Conservation (phyloP, 2,113 vertebrate species). For the Cynocephalus volans region DNA sequence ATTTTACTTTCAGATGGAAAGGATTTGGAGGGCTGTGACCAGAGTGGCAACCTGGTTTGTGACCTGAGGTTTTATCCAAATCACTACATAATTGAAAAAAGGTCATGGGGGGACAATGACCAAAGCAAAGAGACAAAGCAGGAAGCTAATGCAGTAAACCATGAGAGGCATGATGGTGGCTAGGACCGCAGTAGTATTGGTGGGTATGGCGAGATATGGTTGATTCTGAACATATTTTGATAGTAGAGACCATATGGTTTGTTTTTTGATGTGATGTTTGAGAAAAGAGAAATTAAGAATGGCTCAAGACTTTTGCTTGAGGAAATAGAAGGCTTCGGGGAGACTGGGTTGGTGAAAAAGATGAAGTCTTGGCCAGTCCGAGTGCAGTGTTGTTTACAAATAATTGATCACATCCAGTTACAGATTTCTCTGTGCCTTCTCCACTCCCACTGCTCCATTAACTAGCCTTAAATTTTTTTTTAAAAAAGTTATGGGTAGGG, state of each 20-base stretch:
- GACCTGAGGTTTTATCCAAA: conserved; percentile 24
- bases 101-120: neutral
- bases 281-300: neutral
- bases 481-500: too few relatives aligned
- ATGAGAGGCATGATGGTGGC: too few relatives aligned
- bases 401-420: too few relatives aligned
- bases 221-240: neutral
- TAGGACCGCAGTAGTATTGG: too few relatives aligned
- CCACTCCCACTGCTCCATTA: too few relatives aligned
- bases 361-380: neutral
- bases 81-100: neutral
- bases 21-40: neutral
- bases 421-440: too few relatives aligned
- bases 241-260: neutral
- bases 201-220: neutral
- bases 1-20: neutral
- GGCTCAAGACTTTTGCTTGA: neutral
- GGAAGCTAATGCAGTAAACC: neutral
- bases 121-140: neutral
- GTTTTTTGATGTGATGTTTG: neutral
- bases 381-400: too few relatives aligned
- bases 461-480: too few relatives aligned
- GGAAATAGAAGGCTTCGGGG: neutral
- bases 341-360: neutral
- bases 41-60: neutral